Evolutionary conservation across 2,888 invertebrate species (phyloP).

Genomic region (Belgica antarctica): DNA sequence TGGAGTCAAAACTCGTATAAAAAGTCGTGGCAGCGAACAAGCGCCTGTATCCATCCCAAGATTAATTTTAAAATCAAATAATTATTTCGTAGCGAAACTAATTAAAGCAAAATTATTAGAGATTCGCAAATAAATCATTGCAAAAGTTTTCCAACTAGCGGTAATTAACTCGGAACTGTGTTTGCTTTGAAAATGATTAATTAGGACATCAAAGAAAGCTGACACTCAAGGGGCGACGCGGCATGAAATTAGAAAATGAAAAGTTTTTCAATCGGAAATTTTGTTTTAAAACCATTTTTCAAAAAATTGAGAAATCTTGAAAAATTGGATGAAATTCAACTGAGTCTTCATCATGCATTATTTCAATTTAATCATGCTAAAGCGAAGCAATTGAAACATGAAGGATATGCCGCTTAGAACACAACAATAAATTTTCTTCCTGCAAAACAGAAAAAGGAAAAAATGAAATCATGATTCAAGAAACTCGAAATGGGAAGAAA

Average conservation of each 20-base stretch:
- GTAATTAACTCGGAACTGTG: slow-evolving; percentile 6
- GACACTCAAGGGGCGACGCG: neutral
- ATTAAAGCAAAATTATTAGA: slow-evolving; percentile 8
- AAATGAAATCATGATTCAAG: neutral
- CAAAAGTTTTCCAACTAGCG: neutral
- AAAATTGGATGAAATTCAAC: neutral
- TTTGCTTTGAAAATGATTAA: slow-evolving; percentile 15
- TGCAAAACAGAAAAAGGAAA: neutral
- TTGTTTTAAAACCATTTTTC: neutral
- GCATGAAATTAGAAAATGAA: slow-evolving; percentile 5
- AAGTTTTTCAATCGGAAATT: neutral
- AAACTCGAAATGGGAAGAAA: neutral
- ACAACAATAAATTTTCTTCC: neutral
- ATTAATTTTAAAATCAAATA: too few relatives aligned
- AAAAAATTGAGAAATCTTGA: slow-evolving; percentile 11
- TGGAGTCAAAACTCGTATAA: neutral
- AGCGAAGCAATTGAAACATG: slow-evolving; percentile 25
- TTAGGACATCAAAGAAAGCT: slow-evolving; percentile 8
- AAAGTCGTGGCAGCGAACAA: too few relatives aligned
- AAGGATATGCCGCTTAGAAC: neutral
- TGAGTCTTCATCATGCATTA: neutral
- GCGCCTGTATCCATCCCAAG: too few relatives aligned
- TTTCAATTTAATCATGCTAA: slow-evolving; percentile 14
- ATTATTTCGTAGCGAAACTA: slow-evolving; percentile 6
- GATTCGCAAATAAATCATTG: neutral